A percentile compares a stretch with the other conserved stretches of the same genome.
Evolutionary conservation across 1,140 invertebrate species (phyloP).

Genomic region (Musca domestica): DNA sequence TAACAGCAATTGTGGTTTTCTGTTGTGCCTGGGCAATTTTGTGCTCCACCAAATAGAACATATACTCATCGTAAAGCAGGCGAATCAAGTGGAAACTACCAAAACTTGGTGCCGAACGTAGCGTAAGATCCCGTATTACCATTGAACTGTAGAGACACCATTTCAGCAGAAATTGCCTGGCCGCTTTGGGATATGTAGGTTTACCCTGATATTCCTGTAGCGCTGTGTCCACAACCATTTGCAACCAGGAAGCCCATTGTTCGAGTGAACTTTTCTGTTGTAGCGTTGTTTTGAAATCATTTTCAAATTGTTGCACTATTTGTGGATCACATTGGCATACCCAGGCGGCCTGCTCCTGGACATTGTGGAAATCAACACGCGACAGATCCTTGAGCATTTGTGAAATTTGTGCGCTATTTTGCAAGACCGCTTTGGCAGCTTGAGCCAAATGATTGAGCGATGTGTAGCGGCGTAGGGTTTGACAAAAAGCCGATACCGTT

Average conservation of each 20-base stretch:
- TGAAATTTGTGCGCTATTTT: conserved; percentile 91
- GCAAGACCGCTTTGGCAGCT: conserved; percentile 92
- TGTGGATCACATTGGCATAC: conserved; percentile 92
- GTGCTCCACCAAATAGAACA: conserved; percentile 98
- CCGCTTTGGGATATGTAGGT: conserved; percentile 82
- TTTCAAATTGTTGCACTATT: conserved; percentile 82
- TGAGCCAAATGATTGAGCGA: conserved; percentile 94
- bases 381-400: conserved; percentile 98
- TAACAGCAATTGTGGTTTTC: conserved; percentile 91
- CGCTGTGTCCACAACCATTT: conserved; percentile 85
- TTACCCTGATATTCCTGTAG: conserved; percentile 85
- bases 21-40: conserved; percentile 88
- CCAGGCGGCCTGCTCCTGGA: conserved; percentile 87
- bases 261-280: conserved; percentile 92
- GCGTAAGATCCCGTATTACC: conserved; percentile 91
- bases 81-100: conserved; percentile 98
- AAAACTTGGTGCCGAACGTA: conserved; percentile 95
- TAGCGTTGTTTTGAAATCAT: conserved; percentile 91
- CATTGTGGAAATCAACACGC: conserved; percentile 95
- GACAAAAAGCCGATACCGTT: conserved; percentile 89
- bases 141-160: conserved; percentile 99
- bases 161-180: conserved; percentile 92
- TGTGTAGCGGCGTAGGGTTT: conserved; percentile 92
- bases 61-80: conserved; percentile 97
- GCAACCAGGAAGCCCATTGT: conserved; percentile 96